Evolutionary conservation across 2,797 vertebrate genomes (phyloP), one percentile per base, ranked within the genome.

Genomic region (Hapalemur alaotrensis): DNA sequence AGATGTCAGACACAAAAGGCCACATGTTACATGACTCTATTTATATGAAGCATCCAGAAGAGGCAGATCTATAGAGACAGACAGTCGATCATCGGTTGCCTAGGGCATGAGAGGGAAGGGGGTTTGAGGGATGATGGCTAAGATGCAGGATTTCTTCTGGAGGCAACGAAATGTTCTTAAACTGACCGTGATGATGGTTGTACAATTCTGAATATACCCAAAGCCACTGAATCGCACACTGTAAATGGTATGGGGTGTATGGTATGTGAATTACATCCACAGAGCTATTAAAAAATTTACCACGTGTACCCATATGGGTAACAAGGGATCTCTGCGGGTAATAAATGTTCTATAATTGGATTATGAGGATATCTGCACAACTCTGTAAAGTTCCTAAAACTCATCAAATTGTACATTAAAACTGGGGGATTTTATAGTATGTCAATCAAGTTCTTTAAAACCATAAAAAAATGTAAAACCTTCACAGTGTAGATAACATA

Each of bases 21-120:
- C 57, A 63, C 41, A 4, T 1, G 7, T 12, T 6, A 22, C 30
- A 23, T 46, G 20, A 76, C 50, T 50, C 32, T 6, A n/a, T 76
- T 8, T n/a, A n/a, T 3, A 1, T 0, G 10, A 75, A 73, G 63
- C 8, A 8, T 30, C 54, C 32, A 17, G n/a, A 41, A 50, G 0
- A 73, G 17, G 32, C 25, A 50, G 14, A 22, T 48, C 41, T 72
- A 13, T 25, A 83, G 28, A 23, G 9, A 83, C 4, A 43, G 57
- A 35, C 50, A 30, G 10, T 1, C 41, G 23, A 63, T 52, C 4
- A 50, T 10, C 1, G 7, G 28, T 25, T 23, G n/a, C 38, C 72
- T 22, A 38, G 30, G 30, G 15, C 38, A 17, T 25, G 18, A 7
- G 32, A 46, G 32, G 61, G 30, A 38, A 59, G 2, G 3, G 3